phyloP scores from a whole-genome alignment of 2,888 invertebrate species.

The Quadriops clusia region DNA sequence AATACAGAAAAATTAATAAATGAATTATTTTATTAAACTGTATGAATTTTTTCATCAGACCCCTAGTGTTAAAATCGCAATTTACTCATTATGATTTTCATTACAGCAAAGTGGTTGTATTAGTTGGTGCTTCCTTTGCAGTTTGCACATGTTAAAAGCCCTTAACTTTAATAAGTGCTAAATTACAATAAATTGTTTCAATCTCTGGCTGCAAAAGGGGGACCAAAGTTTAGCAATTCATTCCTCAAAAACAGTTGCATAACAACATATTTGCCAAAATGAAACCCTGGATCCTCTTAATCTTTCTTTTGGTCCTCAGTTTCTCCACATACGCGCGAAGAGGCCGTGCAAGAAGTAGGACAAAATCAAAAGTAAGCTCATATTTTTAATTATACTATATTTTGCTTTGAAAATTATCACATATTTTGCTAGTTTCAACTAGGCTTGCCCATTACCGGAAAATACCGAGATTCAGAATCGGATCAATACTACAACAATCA shows the following conservation, averaged over 20 bases:
- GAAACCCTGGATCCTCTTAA: no score
- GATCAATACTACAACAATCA: conserved; percentile 86
- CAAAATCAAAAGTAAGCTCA: conserved; percentile 55
- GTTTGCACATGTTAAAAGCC: background rate
- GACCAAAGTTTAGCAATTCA: no score
- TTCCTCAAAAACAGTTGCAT: no score
- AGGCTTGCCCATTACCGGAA: conserved; percentile 76
- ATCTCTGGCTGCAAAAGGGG: no score
- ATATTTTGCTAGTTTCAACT: conserved; percentile 55
- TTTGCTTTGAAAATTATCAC: conserved; percentile 4
- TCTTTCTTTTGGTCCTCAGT: no score
- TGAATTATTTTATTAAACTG: background rate
- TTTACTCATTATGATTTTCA: no score
- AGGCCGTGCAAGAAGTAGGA: conserved; percentile 58
- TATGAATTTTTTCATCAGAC: no score
- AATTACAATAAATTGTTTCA: no score
- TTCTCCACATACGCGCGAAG: conserved; percentile 55
- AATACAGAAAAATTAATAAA: background rate
- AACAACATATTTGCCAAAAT: no score
- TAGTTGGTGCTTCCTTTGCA: conserved; percentile 3
- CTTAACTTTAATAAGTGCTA: background rate
- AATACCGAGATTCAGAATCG: conserved; percentile 80
- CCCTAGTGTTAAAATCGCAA: no score
- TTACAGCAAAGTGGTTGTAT: conserved; percentile 4
- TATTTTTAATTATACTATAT: conserved; percentile 7